Conservation (phyloP, 2,888 invertebrate genomes). For the Drosophila maculinotata region DNA sequence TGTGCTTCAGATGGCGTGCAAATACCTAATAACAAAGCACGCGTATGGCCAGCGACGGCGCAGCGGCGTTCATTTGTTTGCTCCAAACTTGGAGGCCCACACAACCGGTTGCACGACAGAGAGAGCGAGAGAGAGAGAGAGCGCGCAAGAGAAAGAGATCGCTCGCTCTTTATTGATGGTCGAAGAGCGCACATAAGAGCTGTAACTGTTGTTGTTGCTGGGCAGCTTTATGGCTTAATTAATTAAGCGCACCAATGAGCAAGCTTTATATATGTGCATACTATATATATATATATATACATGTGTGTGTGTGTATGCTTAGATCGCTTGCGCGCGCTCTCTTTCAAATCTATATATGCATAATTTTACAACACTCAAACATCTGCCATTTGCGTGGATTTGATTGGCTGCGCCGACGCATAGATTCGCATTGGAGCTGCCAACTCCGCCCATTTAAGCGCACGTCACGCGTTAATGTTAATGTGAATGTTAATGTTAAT, state of each 20-base stretch:
- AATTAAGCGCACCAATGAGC: conserved; percentile 47
- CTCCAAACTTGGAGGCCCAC: conserved; percentile 72
- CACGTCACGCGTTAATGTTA: conserved; percentile 25
- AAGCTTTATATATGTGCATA: background rate
- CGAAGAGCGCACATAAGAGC: conserved; percentile 44
- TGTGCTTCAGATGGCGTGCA: conserved; percentile 85
- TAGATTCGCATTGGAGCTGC: conserved; percentile 39
- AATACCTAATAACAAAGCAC: conserved; percentile 83
- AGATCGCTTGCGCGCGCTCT: conserved; percentile 1
- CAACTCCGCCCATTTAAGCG: conserved; percentile 51
- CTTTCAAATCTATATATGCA: conserved; percentile 37
- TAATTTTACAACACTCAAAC: conserved; percentile 60
- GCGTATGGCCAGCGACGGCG: conserved; percentile 77
- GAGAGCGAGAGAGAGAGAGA: conserved; percentile 16
- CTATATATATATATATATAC: conserved; percentile 16
- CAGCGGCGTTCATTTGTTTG: conserved; percentile 60
- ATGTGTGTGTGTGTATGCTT: background rate
- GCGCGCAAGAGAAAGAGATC: conserved; percentile 5
- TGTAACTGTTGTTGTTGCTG: conserved; percentile 4
- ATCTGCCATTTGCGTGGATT: conserved; percentile 60
- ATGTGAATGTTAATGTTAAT: too few relatives aligned
- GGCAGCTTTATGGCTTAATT: conserved; percentile 74
- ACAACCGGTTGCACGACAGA: conserved; percentile 63
- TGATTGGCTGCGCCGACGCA: conserved; percentile 63
- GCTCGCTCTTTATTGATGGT: conserved; percentile 23